A percentile compares a stretch with the other conserved stretches of the same genome.
Evolutionary conservation across 2,888 invertebrate species (phyloP).

Genomic region (Autographa gamma): DNA sequence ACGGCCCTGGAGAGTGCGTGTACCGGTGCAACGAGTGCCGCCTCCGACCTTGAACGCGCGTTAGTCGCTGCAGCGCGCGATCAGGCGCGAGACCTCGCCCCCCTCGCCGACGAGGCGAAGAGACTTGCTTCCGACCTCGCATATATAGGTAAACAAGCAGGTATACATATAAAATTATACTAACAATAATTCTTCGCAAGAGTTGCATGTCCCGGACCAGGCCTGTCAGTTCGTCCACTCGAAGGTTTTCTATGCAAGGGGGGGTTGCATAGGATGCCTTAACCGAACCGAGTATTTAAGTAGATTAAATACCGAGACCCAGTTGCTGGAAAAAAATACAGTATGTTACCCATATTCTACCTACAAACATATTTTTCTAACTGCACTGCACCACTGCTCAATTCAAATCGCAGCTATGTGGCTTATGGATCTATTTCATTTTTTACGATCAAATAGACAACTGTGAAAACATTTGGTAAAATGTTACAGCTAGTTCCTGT

Average conservation of each 20-base stretch:
- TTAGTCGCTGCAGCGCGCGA: slow-evolving; percentile 91
- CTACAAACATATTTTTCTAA: neutral
- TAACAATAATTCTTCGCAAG: slow-evolving; percentile 66
- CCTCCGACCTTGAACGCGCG: slow-evolving; percentile 94
- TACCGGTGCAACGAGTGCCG: slow-evolving; percentile 93
- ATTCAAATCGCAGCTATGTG: neutral
- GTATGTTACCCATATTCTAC: neutral
- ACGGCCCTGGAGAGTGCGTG: slow-evolving; percentile 89
- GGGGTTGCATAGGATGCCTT: neutral
- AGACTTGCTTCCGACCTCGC: slow-evolving; percentile 84
- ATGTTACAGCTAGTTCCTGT: slow-evolving; percentile 86
- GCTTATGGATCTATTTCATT: neutral
- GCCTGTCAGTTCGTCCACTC: slow-evolving; percentile 2
- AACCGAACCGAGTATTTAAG: neutral
- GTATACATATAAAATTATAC: slow-evolving; percentile 74
- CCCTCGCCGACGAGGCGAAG: slow-evolving; percentile 83
- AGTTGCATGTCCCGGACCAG: slow-evolving; percentile 53
- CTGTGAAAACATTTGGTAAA: neutral
- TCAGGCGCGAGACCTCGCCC: slow-evolving; percentile 83
- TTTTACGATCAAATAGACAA: neutral
- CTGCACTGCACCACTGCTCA: slow-evolving; percentile 1
- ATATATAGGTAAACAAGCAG: slow-evolving; percentile 85
- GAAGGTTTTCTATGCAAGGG: neutral
- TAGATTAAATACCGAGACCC: neutral
- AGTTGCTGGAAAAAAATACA: slow-evolving; percentile 1